Conservation (phyloP, 2,113 vertebrate species). For the Megalops atlanticus region DNA sequence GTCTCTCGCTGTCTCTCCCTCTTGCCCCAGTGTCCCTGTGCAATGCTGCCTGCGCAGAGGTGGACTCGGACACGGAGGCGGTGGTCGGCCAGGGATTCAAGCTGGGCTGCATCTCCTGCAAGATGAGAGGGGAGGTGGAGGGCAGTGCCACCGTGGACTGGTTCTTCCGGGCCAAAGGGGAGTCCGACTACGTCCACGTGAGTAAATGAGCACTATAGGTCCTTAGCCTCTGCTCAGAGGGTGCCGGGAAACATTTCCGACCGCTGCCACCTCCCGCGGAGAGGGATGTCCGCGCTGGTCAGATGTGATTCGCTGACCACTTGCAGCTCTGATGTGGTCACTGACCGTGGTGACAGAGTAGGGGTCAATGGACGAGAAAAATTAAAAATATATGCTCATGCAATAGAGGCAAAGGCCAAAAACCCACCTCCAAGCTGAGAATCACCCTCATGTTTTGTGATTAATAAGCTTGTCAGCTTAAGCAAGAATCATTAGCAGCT, state of each 20-base stretch:
- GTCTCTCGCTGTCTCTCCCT: neutral
- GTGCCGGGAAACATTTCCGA: neutral
- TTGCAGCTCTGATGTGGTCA: too few relatives aligned
- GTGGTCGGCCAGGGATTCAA: conserved; percentile 78
- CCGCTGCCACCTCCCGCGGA: neutral
- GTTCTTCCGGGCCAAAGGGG: conserved; percentile 75
- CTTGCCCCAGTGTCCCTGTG: conserved; percentile 44
- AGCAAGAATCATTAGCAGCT: too few relatives aligned
- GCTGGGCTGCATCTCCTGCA: conserved; percentile 88
- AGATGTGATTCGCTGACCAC: neutral
- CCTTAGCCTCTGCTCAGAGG: too few relatives aligned
- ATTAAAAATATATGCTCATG: too few relatives aligned
- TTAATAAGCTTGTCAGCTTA: too few relatives aligned
- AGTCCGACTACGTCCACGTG: conserved; percentile 65
- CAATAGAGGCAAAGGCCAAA: too few relatives aligned
- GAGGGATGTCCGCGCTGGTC: neutral
- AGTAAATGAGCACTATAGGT: conserved; percentile 41
- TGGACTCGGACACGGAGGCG: conserved; percentile 83
- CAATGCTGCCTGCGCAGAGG: conserved; percentile 82
- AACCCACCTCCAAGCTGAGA: too few relatives aligned
- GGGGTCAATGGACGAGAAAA: too few relatives aligned
- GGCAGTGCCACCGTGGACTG: conserved; percentile 73
- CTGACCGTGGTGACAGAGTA: too few relatives aligned
- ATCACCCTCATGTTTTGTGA: too few relatives aligned
- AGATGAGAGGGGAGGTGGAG: conserved; percentile 78